These are phyloP conservation scores for Anagrus nilaparvatae DNA, from an alignment of 1,140 invertebrate genomes.

Conservation along the genomic window DNA sequence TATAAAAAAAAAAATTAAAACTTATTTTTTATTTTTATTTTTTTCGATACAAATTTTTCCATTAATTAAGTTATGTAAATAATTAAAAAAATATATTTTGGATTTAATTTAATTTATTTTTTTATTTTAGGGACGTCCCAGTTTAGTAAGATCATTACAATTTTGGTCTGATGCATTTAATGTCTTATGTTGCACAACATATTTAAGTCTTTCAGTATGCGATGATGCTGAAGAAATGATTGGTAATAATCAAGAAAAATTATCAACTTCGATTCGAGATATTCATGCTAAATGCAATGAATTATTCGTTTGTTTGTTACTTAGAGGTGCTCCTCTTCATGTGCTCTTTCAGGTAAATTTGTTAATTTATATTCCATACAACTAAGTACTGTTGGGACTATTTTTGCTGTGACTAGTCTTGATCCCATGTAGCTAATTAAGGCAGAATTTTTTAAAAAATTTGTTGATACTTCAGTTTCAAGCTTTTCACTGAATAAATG, in stretches of 20 bases:
- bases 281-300: slow-evolving; percentile 71
- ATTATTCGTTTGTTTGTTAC: slow-evolving; percentile 56
- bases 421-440: too few relatives aligned
- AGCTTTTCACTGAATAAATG: too few relatives aligned
- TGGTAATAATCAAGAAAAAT: slow-evolving; percentile 44
- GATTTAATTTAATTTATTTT: too few relatives aligned
- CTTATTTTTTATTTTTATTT: slow-evolving; percentile 8
- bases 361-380: too few relatives aligned
- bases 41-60: slow-evolving; percentile 2
- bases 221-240: slow-evolving; percentile 50
- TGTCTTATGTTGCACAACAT: slow-evolving; percentile 57
- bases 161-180: slow-evolving; percentile 64
- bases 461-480: too few relatives aligned
- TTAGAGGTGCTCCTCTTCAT: slow-evolving; percentile 59
- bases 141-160: slow-evolving; percentile 46
- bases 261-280: slow-evolving; percentile 56
- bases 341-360: slow-evolving; percentile 57
- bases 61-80: too few relatives aligned
- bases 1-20: neutral
- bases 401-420: too few relatives aligned
- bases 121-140: slow-evolving; percentile 47
- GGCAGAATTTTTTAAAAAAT: too few relatives aligned
- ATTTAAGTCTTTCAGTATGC: slow-evolving; percentile 55
- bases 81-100: too few relatives aligned
- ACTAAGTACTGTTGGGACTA: too few relatives aligned